Evolutionary conservation across 2,888 invertebrate genomes (phyloP).

Genomic region (Chalcis sispes): DNA sequence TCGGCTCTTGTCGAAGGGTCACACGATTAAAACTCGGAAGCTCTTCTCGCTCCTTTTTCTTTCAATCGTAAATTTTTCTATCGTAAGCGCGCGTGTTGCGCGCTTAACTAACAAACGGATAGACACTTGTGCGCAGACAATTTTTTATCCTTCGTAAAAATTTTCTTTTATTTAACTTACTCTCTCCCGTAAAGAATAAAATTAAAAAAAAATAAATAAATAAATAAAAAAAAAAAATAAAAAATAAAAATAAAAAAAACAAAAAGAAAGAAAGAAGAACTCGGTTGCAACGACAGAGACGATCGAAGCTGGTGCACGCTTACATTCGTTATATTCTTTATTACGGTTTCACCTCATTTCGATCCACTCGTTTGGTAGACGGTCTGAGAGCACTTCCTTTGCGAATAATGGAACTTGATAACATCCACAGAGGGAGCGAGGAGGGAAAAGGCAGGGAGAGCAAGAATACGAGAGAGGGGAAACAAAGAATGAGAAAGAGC

Average conservation of each 20-base stretch:
- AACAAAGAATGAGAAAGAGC: slow-evolving; percentile 5
- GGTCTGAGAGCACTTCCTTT: slow-evolving; percentile 4
- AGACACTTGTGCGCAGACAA: neutral
- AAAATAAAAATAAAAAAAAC: neutral
- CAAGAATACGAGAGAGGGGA: no score
- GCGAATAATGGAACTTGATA: slow-evolving; percentile 49
- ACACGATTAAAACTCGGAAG: slow-evolving; percentile 7
- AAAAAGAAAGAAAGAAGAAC: neutral
- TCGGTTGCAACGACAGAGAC: neutral
- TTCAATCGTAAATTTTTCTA: neutral
- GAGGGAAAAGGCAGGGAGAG: no score
- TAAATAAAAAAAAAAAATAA: neutral
- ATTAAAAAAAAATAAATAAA: neutral
- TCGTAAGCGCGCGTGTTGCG: neutral
- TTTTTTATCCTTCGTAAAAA: neutral
- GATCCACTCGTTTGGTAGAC: slow-evolving; percentile 19
- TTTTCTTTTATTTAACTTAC: neutral
- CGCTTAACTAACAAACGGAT: neutral
- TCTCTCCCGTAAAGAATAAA: neutral
- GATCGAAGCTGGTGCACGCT: no score
- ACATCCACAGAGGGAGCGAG: slow-evolving; percentile 27
- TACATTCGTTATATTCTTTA: slow-evolving; percentile 37
- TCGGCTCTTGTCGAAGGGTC: neutral
- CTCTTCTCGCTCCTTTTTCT: neutral
- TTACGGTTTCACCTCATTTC: slow-evolving; percentile 32